These are phyloP conservation scores for Biston stratarius DNA, from an alignment of 2,888 invertebrate species.

Conservation along the genomic window DNA sequence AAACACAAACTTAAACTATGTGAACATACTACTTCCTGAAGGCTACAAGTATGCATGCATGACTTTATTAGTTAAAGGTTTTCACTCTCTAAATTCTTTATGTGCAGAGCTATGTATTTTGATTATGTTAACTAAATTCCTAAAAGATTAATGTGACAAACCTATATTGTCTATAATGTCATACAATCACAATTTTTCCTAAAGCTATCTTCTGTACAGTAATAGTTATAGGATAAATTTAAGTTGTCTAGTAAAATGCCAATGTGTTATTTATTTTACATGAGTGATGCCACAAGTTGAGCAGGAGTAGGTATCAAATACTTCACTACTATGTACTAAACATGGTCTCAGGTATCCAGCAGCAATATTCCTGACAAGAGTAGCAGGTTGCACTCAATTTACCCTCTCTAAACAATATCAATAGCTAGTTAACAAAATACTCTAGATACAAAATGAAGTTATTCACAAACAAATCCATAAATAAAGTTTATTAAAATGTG, in stretches of 20 bases:
- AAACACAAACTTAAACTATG: conserved; percentile 84
- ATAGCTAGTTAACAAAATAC: conserved; percentile 73
- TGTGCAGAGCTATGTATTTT: conserved; percentile 75
- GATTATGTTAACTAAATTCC: conserved; percentile 74
- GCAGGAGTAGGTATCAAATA: conserved; percentile 76
- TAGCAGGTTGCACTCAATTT: conserved; percentile 70
- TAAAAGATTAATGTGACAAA: conserved; percentile 83
- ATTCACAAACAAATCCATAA: conserved; percentile 84
- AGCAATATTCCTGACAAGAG: conserved; percentile 53
- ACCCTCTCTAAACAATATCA: conserved; percentile 63
- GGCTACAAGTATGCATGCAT: conserved; percentile 80
- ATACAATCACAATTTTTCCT: conserved; percentile 87
- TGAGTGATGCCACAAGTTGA: conserved; percentile 51
- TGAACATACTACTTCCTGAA: conserved; percentile 77
- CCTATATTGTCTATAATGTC: conserved; percentile 87
- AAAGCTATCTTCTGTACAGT: conserved; percentile 87
- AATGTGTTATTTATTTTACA: conserved; percentile 53
- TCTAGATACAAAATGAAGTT: conserved; percentile 78
- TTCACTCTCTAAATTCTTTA: conserved; percentile 77
- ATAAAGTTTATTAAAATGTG: conserved; percentile 83
- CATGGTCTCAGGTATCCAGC: conserved; percentile 60
- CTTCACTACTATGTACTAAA: conserved; percentile 64
- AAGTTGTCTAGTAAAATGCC: conserved; percentile 71
- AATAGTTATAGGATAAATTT: conserved; percentile 72
- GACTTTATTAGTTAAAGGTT: conserved; percentile 66